Evolutionary conservation across 2,113 vertebrate species (phyloP).

Genomic region (Eleginops maclovinus): DNA sequence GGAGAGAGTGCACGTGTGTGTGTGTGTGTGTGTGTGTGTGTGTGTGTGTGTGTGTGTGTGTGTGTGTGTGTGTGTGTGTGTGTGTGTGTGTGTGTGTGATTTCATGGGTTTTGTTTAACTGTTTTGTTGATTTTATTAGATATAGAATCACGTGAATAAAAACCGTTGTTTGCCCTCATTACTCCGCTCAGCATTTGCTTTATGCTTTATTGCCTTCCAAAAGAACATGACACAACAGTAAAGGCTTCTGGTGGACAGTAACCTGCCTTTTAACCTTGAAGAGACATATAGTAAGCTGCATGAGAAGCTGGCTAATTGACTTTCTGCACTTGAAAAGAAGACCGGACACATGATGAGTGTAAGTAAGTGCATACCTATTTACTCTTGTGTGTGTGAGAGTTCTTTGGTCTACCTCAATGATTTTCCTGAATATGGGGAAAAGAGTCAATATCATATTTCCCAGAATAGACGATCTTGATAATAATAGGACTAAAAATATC

Average conservation of each 20-base stretch:
- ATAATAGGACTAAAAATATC: constrained; percentile 1
- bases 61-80: constrained; percentile 6
- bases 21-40: constrained; percentile 4
- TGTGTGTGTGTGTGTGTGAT: background rate
- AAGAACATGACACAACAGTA: constrained; percentile 1
- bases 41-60: background rate
- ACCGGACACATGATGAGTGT: constrained; percentile 19
- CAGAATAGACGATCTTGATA: background rate
- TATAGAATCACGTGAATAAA: constrained; percentile 18
- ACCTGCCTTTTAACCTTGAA: constrained; percentile 49
- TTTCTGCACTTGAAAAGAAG: constrained; percentile 40
- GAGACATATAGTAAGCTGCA: constrained; percentile 4
- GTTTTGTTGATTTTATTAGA: constrained; percentile 9
- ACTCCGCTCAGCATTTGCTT: constrained; percentile 8
- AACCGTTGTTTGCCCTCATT: constrained; percentile 5
- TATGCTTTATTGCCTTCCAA: background rate
- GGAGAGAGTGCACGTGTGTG: background rate
- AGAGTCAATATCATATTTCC: constrained; percentile 10
- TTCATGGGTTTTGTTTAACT: constrained; percentile 15
- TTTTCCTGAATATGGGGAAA: background rate
- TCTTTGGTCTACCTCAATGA: constrained; percentile 1
- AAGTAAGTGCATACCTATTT: background rate
- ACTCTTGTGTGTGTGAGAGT: constrained; percentile 9
- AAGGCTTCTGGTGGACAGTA: background rate
- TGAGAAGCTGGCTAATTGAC: constrained; percentile 30